Evolutionary conservation across 1,140 invertebrate genomes (phyloP).

Genomic region (Leptopilina clavipes): DNA sequence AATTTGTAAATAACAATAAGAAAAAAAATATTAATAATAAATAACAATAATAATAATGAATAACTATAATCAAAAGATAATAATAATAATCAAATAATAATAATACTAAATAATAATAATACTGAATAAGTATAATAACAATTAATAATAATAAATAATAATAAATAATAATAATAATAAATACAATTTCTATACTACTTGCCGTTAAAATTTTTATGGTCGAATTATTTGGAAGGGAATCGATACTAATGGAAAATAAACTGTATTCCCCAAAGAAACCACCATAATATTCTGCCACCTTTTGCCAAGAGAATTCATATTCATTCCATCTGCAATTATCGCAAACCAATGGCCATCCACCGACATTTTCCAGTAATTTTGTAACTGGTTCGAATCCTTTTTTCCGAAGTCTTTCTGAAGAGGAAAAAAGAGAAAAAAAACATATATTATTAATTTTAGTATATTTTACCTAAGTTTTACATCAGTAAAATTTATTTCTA

Average conservation of each 20-base stretch:
- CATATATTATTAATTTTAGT: too few species aligned
- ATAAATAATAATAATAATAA: not conserved
- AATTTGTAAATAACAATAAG: too few species aligned
- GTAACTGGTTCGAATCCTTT: not conserved
- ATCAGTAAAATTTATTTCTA: too few species aligned
- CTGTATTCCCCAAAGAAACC: not conserved
- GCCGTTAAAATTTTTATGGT: not conserved
- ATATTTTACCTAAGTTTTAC: too few species aligned
- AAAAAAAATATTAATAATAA: too few species aligned
- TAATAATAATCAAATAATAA: too few species aligned
- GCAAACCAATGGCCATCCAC: conserved; percentile 19
- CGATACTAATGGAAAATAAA: not conserved
- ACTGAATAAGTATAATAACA: too few species aligned
- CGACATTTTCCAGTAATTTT: not conserved
- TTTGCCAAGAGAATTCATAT: not conserved
- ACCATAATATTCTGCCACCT: not conserved
- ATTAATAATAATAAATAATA: not conserved
- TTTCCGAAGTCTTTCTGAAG: not conserved
- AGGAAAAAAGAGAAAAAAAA: not conserved
- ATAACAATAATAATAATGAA: too few species aligned
- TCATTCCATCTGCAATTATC: not conserved
- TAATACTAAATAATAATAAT: too few species aligned
- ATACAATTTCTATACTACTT: not conserved
- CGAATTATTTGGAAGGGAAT: not conserved
- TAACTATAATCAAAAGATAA: too few species aligned